Evolutionary conservation across 2,797 vertebrate species (phyloP).

Genomic region (Halcyon smyrnensis): DNA sequence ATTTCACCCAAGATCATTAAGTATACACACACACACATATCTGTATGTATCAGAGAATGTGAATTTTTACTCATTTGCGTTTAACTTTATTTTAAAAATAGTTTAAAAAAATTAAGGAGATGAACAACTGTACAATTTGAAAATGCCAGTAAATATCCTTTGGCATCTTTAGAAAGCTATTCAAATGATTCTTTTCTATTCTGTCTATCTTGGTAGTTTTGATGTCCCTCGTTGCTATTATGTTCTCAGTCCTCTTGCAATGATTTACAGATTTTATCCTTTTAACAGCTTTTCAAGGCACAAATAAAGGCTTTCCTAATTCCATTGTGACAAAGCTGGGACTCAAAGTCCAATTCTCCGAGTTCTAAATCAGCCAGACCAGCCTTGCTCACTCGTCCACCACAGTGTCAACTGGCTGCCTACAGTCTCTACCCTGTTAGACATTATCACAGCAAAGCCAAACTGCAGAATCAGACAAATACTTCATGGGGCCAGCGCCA

Average conservation of each 20-base stretch:
- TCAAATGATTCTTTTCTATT: not conserved
- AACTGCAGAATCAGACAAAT: no score
- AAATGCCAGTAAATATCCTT: not conserved
- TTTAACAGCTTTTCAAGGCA: not conserved
- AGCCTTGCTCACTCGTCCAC: not conserved
- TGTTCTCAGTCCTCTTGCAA: not conserved
- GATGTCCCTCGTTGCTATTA: not conserved
- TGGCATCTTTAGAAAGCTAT: not conserved
- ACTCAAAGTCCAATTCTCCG: not conserved
- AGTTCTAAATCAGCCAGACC: not conserved
- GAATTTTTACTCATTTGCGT: not conserved
- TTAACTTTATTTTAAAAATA: not conserved
- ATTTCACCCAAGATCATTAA: not conserved
- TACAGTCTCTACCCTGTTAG: accelerated
- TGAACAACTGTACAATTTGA: not conserved
- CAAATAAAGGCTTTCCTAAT: not conserved
- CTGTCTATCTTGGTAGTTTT: accelerated
- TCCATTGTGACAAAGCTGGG: not conserved
- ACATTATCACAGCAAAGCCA: not conserved
- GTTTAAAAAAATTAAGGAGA: not conserved
- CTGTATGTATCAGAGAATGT: not conserved
- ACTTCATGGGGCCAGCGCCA: not conserved
- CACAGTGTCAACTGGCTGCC: not conserved
- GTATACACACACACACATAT: accelerated
- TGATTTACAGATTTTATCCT: not conserved